Evolutionary conservation across 2,888 invertebrate species (phyloP).

Genomic region (Timema podura): DNA sequence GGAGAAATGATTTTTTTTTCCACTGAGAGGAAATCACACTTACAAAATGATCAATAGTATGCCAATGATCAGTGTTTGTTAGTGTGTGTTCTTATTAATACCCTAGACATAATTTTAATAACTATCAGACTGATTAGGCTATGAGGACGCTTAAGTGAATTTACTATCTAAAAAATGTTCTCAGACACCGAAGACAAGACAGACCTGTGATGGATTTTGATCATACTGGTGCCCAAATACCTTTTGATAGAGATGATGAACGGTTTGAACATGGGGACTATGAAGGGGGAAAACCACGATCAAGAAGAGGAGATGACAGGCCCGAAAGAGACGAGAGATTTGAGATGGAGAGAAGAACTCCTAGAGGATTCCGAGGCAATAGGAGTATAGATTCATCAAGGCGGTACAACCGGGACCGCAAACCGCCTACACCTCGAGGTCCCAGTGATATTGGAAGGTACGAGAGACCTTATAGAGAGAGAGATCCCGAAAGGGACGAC

Average conservation of each 20-base stretch:
- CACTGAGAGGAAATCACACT: too few species aligned
- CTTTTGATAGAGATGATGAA: conserved; percentile 16
- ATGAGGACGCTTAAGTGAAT: too few species aligned
- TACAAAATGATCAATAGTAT: too few species aligned
- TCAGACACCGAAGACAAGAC: not conserved
- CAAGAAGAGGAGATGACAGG: too few species aligned
- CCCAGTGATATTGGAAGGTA: not conserved
- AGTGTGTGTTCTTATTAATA: too few species aligned
- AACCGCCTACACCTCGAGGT: not conserved
- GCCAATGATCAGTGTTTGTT: too few species aligned
- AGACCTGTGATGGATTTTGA: not conserved
- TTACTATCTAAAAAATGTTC: not conserved
- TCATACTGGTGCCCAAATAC: not conserved
- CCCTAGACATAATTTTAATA: too few species aligned
- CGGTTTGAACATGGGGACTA: conserved; percentile 11
- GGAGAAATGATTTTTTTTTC: too few species aligned
- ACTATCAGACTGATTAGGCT: too few species aligned
- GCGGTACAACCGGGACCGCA: not conserved
- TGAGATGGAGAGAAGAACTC: not conserved
- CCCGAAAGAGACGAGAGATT: not conserved
- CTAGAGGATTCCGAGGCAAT: not conserved
- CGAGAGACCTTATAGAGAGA: not conserved
- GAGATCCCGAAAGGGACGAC: conserved; percentile 18
- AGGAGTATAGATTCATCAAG: not conserved
- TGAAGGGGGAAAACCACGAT: conserved; percentile 3